These are phyloP conservation scores for Saguinus midas DNA, from an alignment of 2,113 vertebrate species.

Conservation along the genomic window DNA sequence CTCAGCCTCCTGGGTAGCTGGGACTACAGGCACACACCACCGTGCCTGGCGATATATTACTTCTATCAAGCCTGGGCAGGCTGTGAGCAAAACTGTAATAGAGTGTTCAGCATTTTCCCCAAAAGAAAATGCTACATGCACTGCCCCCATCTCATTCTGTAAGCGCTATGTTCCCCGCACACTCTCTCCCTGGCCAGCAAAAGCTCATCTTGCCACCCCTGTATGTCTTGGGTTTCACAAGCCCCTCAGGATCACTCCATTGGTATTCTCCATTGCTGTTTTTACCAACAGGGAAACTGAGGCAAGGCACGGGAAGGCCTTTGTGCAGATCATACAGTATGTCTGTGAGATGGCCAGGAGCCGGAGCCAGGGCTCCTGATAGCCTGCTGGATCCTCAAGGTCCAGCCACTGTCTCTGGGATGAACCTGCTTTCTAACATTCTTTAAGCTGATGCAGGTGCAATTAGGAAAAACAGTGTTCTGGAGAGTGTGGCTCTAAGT, in stretches of 20 bases:
- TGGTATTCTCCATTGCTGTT: neutral
- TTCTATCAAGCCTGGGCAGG: neutral
- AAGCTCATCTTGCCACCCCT: neutral
- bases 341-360: neutral
- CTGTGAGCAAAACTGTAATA: neutral
- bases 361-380: neutral
- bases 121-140: neutral
- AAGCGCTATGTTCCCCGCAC: neutral
- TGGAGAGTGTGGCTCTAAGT: neutral
- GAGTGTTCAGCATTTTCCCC: neutral
- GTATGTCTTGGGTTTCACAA: neutral
- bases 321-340: neutral
- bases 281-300: constrained; percentile 6
- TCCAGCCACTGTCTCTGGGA: neutral
- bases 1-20: too few species aligned
- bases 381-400: neutral
- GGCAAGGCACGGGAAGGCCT: neutral
- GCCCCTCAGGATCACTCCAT: neutral
- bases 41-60: neutral
- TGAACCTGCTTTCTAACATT: neutral
- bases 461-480: neutral
- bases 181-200: neutral
- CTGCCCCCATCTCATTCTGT: neutral
- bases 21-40: too few species aligned
- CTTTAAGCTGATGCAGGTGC: neutral